A percentile compares a stretch with the other conserved stretches of the same genome.
Evolutionary conservation across 2,888 invertebrate species (phyloP).

Genomic region (Drosophila anomalata): DNA sequence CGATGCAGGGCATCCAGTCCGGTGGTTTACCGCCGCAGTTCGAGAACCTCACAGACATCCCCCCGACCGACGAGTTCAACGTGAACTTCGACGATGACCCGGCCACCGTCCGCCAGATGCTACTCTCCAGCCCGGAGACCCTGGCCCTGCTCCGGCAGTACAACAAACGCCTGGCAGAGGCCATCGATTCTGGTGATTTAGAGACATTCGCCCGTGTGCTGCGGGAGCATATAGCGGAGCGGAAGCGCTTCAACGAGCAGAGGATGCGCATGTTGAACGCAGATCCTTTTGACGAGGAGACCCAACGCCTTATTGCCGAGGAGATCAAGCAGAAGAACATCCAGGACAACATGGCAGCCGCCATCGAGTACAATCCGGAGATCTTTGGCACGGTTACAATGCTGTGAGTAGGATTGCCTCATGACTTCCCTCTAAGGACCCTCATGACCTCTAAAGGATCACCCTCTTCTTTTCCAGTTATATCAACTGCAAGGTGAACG

Average conservation of each 20-base stretch:
- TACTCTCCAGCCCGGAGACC: constrained; percentile 95
- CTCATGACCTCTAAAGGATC: no score
- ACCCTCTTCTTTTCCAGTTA: constrained; percentile 84
- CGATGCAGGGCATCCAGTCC: constrained; percentile 12
- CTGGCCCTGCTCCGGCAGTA: constrained; percentile 95
- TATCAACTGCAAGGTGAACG: constrained; percentile 98
- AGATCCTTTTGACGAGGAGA: constrained; percentile 97
- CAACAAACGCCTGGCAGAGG: constrained; percentile 96
- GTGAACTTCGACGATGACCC: constrained; percentile 91
- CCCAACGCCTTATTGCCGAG: constrained; percentile 97
- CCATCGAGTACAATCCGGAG: constrained; percentile 99
- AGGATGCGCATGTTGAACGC: constrained; percentile 95
- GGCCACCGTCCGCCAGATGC: constrained; percentile 92
- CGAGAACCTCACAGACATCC: constrained; percentile 54
- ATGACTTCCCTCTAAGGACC: neutral
- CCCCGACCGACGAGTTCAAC: constrained; percentile 81
- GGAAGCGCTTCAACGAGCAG: constrained; percentile 92
- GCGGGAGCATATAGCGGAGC: constrained; percentile 91
- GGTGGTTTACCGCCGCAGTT: neutral
- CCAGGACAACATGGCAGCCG: constrained; percentile 99
- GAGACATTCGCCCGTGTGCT: constrained; percentile 92
- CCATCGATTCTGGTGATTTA: constrained; percentile 92
- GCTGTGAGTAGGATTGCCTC: constrained; percentile 86
- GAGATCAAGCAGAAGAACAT: constrained; percentile 98
- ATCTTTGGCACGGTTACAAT: constrained; percentile 98